These are phyloP conservation scores for Prunella fulvescens DNA, from an alignment of 2,113 vertebrate species.

Conservation along the genomic window DNA sequence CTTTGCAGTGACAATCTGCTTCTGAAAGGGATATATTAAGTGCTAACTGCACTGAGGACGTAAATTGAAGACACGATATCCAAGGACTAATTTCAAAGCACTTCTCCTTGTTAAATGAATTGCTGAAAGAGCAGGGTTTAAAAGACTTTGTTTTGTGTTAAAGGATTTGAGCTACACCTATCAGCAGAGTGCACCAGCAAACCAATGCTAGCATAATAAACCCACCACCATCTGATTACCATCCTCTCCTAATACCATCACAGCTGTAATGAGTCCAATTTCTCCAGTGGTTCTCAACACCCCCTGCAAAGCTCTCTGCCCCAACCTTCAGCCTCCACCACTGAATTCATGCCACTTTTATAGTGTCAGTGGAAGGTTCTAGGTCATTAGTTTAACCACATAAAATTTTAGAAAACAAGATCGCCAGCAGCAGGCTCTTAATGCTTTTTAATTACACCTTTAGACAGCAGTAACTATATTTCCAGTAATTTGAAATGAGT, in stretches of 20 bases:
- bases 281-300: not conserved
- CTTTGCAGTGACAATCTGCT: conserved; percentile 57
- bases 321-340: not conserved
- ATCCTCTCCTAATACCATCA: not conserved
- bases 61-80: conserved; percentile 64
- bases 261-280: conserved; percentile 1
- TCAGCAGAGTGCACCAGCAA: conserved; percentile 11
- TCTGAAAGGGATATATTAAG: conserved; percentile 66
- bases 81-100: conserved; percentile 69
- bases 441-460: not conserved
- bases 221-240: not conserved
- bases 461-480: not conserved
- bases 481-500: not conserved
- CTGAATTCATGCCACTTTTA: not conserved
- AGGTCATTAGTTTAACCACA: not conserved
- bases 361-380: not conserved
- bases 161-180: conserved; percentile 59
- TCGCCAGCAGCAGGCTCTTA: not conserved
- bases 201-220: conserved; percentile 27
- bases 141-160: conserved; percentile 57
- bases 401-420: not conserved
- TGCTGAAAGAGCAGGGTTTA: conserved; percentile 55
- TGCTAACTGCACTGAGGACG: conserved; percentile 30
- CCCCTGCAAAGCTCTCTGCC: not conserved
- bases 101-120: conserved; percentile 59